Evolutionary conservation across 2,888 invertebrate species (phyloP).

Genomic region (Mythimna vitellina): DNA sequence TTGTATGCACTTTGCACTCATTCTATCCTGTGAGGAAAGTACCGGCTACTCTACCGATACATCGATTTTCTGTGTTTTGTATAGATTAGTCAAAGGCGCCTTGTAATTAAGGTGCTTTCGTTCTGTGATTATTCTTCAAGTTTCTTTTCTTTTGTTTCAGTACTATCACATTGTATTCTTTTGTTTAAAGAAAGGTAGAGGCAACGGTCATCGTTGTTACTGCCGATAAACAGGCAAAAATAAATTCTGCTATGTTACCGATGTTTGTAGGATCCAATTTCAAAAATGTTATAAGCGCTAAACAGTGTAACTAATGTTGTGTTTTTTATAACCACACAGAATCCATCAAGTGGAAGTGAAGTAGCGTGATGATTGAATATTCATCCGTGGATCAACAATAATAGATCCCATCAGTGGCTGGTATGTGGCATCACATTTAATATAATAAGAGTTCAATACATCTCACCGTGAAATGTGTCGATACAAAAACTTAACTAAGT

Average conservation of each 20-base stretch:
- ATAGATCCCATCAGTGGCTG: constrained; percentile 88
- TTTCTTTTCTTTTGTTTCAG: constrained; percentile 67
- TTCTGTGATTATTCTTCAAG: constrained; percentile 75
- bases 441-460: constrained; percentile 90
- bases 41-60: constrained; percentile 80
- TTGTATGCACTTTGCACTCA: constrained; percentile 90
- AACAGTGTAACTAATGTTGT: constrained; percentile 75
- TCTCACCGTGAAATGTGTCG: constrained; percentile 90
- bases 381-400: constrained; percentile 90
- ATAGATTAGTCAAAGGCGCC: constrained; percentile 83
- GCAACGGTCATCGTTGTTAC: constrained; percentile 51
- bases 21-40: constrained; percentile 82
- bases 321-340: constrained; percentile 77
- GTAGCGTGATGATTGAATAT: constrained; percentile 89
- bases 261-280: constrained; percentile 67
- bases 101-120: constrained; percentile 84
- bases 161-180: constrained; percentile 66
- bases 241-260: constrained; percentile 57
- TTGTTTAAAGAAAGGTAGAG: constrained; percentile 62
- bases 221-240: constrained; percentile 56
- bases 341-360: constrained; percentile 81
- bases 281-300: constrained; percentile 71
- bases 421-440: constrained; percentile 90
- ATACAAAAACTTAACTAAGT: constrained; percentile 90
- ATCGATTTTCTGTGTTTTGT: constrained; percentile 83